Evolutionary conservation across 92 coral and sea anemone genomes (phyloP), one percentile per base, ranked within the genome.

Genomic region (Paragorgia papillata): DNA sequence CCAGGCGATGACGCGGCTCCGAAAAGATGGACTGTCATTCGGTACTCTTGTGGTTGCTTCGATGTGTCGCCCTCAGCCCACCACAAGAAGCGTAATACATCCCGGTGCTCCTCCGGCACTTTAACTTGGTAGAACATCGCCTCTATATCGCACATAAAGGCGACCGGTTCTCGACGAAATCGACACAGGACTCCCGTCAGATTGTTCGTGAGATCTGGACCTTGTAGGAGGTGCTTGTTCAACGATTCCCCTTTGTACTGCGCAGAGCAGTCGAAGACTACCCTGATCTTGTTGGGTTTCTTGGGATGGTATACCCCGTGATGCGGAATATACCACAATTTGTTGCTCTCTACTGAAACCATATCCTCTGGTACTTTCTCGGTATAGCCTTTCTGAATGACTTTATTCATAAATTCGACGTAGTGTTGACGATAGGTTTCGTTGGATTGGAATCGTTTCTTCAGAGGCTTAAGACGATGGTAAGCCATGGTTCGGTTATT

Each of bases 301-400:
- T 54, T 54, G 41, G 79, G 79, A 22, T 59, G 6, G 18, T 59
- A 8, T 2, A 59, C 31, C 3, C 66, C 66, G 50, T 73, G 79
- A 21, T 73, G 79, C 1, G 79, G 79, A 17, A 73, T 54, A 40
- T 73, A 73, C 66, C 66, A 51, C 0, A 73, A 44, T 12, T 41
- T 31, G 6, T 19, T 5, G 13, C 25, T 30, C 50, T 54, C 60
- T 20, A 2, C 19, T n/a, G 32, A 2, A 7, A 22, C 3, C 5
- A 7, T 25, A 3, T 15, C 37, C 26, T 65, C 28, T 1, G 81
- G 75, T 4, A 74, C 75, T 32, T 55, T 76, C 33, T 50, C 70
- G 15, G 87, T 62, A 69, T 83, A 74, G 22, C 58, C 78, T 27
- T 79, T 79, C 22, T n/a, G 29, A 30, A 79, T 53, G 50, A 78